Base-by-base conservation (phyloP, 2,797 vertebrate species). In the Iguana delicatissima region DNA sequence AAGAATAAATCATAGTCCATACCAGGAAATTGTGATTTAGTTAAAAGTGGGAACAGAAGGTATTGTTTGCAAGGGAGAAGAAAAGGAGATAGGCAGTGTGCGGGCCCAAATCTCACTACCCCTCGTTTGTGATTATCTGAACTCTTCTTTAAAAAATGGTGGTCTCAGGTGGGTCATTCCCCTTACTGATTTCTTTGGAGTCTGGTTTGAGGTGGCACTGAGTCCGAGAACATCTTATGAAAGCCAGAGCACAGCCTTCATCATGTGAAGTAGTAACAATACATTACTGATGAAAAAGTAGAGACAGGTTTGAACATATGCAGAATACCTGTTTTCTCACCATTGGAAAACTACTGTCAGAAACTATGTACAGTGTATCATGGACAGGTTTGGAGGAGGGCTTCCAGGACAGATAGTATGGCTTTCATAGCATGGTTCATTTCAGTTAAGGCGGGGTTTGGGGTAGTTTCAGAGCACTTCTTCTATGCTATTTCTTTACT, bases 401-500 rank as follows among this genome's bases (percentile, higher is more conserved):
- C 59, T 76, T 46, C 57, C 24, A 80, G 22, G 6, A 38, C 46
- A 81, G 79, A 72, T 32, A 81, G 13, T 22, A 50, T 87, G 26
- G 26, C 9, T 77, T 55, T 38, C 3, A 32, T n/a, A 32, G 8
- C 35, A 42, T 32, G 67, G 32, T 84, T 84, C 46, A 38, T 32
- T 55, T 77, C 67, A 38, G 18, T 46, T 83, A 89, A 82, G 1
- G 50, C 29, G 35, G 10, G 55, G 55, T 64, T 73, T 84, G 42
- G 12, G 12, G 29, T 55, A 50, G 9, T 20, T 20, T 24, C 76
- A 55, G 50, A 85, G 59, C 29, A 55, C 26, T 85, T 16, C 22
- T 52, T 81, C 77, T 69, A 55, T 67, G 79, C 46, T 90, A 83
- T 87, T 83, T 35, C 46, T 67, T 90, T 64, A 57, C 9, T 0